Evolutionary conservation across 2,797 vertebrate species (phyloP).

Genomic region (Pseudochirops corinnae): DNA sequence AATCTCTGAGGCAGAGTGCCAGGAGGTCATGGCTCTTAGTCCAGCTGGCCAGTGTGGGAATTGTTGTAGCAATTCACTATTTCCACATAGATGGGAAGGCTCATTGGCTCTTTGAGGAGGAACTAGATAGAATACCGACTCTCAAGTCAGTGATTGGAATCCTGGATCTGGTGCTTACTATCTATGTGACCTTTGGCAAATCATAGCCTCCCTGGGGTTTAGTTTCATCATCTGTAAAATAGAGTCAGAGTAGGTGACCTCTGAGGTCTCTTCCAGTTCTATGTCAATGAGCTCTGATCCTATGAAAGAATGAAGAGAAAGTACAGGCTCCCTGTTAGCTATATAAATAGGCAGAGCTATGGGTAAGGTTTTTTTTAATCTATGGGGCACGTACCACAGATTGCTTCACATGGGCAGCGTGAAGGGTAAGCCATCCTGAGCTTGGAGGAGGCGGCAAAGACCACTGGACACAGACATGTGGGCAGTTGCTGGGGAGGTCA

Average conservation of each 20-base stretch:
- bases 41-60: not conserved
- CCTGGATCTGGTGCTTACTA: not conserved
- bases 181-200: not conserved
- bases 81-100: slow-evolving; percentile 36
- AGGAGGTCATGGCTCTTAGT: not conserved
- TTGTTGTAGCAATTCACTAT: not conserved
- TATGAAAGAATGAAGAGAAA: not conserved
- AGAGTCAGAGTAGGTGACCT: not conserved
- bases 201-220: not conserved
- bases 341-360: not conserved
- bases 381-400: not conserved
- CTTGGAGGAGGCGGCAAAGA: not conserved
- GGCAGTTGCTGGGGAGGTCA: not conserved
- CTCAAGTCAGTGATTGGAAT: not conserved
- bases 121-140: not conserved
- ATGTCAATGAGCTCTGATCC: not conserved
- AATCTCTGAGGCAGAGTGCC: not conserved
- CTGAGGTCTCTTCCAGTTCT: not conserved
- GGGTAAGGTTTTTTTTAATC: not conserved
- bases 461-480: not conserved
- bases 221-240: not conserved
- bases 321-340: not conserved
- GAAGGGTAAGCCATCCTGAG: not conserved
- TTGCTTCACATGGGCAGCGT: not conserved
- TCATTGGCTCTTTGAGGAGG: not conserved